phyloP scores from a whole-genome alignment of 2,888 invertebrate genomes.

The Plebejus anna region DNA sequence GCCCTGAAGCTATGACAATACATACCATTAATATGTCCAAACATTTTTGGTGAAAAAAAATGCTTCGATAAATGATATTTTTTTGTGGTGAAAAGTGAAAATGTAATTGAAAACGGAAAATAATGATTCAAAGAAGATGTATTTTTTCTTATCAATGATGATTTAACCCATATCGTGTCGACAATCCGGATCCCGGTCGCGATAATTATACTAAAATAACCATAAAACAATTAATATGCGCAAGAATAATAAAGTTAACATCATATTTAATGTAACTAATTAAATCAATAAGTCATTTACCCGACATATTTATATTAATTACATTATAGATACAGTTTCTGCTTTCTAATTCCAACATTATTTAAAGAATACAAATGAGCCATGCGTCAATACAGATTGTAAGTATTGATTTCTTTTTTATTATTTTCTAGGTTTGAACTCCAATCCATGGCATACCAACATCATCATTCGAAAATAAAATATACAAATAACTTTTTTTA shows the following conservation, averaged over 20 bases:
- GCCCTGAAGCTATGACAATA: too few species aligned
- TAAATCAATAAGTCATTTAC: conserved; percentile 18
- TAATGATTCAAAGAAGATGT: too few species aligned
- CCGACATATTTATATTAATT: conserved; percentile 13
- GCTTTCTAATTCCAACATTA: conserved; percentile 25
- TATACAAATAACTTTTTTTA: too few species aligned
- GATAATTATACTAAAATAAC: too few species aligned
- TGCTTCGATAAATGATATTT: too few species aligned
- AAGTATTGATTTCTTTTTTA: background rate
- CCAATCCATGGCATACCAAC: background rate
- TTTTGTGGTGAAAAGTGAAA: too few species aligned
- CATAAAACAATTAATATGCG: background rate
- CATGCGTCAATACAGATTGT: background rate
- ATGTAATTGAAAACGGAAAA: too few species aligned
- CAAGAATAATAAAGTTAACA: background rate
- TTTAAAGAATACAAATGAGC: conserved; percentile 14
- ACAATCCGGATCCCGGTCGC: too few species aligned
- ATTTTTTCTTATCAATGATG: too few species aligned
- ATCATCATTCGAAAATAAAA: background rate
- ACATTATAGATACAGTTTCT: conserved; percentile 10
- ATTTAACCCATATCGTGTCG: too few species aligned
- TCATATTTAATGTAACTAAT: background rate
- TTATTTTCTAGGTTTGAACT: background rate
- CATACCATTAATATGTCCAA: too few species aligned
- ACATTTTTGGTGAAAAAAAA: too few species aligned